Conservation (phyloP, 2,797 vertebrate species). For the Chrosomus eos region DNA sequence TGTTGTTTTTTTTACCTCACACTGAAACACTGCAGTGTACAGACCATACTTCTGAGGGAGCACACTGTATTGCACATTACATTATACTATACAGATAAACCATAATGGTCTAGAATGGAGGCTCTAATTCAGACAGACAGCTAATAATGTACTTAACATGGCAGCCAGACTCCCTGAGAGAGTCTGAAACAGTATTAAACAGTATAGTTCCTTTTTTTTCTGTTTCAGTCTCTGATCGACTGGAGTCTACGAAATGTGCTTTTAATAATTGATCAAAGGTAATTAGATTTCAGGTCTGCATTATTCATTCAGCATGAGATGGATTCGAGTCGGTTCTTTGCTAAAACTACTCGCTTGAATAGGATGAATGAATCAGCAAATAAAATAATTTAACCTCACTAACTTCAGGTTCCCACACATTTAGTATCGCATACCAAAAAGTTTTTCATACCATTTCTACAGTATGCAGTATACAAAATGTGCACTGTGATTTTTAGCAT, state of each 20-base stretch:
- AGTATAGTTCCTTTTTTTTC: neutral
- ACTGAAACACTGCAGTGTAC: conserved; percentile 16
- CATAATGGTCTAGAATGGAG: neutral
- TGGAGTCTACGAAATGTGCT: conserved; percentile 60
- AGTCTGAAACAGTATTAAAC: conserved; percentile 4
- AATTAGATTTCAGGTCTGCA: conserved; percentile 70
- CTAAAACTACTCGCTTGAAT: conserved; percentile 39
- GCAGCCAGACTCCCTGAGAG: conserved; percentile 4
- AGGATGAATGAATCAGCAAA: conserved; percentile 3
- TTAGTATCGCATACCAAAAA: neutral
- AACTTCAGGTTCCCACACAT: neutral
- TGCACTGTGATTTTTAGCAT: neutral
- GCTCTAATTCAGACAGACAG: neutral
- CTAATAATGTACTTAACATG: conserved; percentile 7
- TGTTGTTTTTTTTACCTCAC: conserved; percentile 27
- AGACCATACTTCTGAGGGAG: neutral
- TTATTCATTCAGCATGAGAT: conserved; percentile 70
- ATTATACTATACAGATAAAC: neutral
- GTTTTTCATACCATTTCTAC: neutral
- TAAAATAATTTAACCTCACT: neutral
- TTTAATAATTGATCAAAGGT: conserved; percentile 77
- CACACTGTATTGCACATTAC: neutral
- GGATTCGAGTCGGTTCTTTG: conserved; percentile 50
- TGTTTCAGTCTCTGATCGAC: conserved; percentile 53
- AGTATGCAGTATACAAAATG: neutral